Evolutionary conservation across 1,140 invertebrate genomes (phyloP).

Genomic region (Phenacoccus solenopsis): DNA sequence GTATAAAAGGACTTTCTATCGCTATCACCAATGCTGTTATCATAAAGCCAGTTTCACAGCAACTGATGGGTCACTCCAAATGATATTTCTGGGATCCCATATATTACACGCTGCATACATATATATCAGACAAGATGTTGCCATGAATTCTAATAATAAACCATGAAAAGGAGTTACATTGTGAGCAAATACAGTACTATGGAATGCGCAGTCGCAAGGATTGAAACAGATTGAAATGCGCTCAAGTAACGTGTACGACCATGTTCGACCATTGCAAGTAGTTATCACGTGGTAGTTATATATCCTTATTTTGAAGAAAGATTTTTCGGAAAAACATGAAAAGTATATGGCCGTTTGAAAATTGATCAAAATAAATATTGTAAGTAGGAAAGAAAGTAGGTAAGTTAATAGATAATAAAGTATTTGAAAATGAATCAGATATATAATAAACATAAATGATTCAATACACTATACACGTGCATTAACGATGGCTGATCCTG

Average conservation of each 20-base stretch:
- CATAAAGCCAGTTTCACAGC: conserved; percentile 47
- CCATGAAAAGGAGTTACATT: conserved; percentile 35
- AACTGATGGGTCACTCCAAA: conserved; percentile 41
- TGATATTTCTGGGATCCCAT: conserved; percentile 47
- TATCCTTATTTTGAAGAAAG: no score
- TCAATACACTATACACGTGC: neutral
- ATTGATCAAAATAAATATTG: no score
- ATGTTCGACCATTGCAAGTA: no score
- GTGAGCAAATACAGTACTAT: conserved; percentile 41
- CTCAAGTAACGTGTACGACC: conserved; percentile 31
- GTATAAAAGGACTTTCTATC: conserved; percentile 30
- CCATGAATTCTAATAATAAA: conserved; percentile 43
- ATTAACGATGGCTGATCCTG: neutral
- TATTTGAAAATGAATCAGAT: no score
- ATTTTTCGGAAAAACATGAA: no score
- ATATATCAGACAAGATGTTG: conserved; percentile 43
- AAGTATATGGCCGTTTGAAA: no score
- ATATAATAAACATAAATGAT: no score
- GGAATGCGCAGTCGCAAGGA: conserved; percentile 33
- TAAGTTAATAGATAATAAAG: no score
- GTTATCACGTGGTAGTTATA: no score
- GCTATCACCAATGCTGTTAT: conserved; percentile 45
- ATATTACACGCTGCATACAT: conserved; percentile 48
- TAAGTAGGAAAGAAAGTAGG: no score
- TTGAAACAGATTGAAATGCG: conserved; percentile 40